Evolutionary conservation across 2,888 invertebrate genomes (phyloP).

Genomic region (Eumerus sabulonum): DNA sequence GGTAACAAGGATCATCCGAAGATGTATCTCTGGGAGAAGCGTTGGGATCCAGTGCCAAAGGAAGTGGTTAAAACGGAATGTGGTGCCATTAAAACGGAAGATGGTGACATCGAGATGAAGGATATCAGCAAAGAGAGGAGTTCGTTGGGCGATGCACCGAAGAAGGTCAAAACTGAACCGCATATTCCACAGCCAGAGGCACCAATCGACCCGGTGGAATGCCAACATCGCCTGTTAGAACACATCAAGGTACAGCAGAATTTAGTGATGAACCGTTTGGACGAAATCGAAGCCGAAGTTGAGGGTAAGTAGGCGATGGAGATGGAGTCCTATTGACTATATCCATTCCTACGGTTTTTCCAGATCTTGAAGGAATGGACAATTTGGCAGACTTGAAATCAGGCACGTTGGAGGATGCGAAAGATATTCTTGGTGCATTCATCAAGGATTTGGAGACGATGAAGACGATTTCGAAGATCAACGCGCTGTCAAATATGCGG

Average conservation of each 20-base stretch:
- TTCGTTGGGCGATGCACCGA: slow-evolving; percentile 54
- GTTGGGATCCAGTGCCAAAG: slow-evolving; percentile 82
- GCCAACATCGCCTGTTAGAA: slow-evolving; percentile 86
- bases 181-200: slow-evolving; percentile 88
- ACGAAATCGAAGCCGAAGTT: slow-evolving; percentile 87
- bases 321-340: background rate
- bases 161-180: slow-evolving; percentile 72
- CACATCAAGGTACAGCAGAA: slow-evolving; percentile 88
- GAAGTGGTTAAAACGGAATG: slow-evolving; percentile 64
- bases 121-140: slow-evolving; percentile 29
- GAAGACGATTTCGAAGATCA: slow-evolving; percentile 83
- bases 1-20: slow-evolving; percentile 91
- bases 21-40: slow-evolving; percentile 91
- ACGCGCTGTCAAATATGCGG: slow-evolving; percentile 74
- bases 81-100: slow-evolving; percentile 50
- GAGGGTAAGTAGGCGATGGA: slow-evolving; percentile 79
- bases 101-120: slow-evolving; percentile 50
- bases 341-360: slow-evolving; percentile 41
- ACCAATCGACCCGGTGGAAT: slow-evolving; percentile 88
- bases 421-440: slow-evolving; percentile 87
- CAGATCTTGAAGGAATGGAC: slow-evolving; percentile 76
- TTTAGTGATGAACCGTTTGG: slow-evolving; percentile 85
- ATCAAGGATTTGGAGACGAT: slow-evolving; percentile 86
- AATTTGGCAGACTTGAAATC: slow-evolving; percentile 80
- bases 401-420: slow-evolving; percentile 82